phyloP scores from a whole-genome alignment of 2,113 vertebrate species.

The Otocyon megalotis region DNA sequence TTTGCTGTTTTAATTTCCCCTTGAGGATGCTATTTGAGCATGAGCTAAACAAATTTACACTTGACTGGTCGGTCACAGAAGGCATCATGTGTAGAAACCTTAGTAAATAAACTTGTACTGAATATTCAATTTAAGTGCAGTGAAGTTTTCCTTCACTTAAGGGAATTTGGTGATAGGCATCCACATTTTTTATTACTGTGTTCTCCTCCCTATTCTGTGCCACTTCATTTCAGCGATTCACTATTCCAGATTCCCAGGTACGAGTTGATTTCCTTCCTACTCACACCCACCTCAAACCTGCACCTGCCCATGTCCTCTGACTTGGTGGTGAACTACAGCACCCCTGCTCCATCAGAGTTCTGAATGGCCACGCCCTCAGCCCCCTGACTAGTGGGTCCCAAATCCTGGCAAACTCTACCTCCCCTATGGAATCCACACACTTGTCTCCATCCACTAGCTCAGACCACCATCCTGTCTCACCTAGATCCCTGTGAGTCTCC shows the following conservation, averaged over 20 bases:
- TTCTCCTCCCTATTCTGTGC: neutral
- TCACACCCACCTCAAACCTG: neutral
- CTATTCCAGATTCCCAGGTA: neutral
- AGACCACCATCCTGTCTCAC: accelerated
- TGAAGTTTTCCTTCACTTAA: neutral
- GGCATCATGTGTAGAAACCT: neutral
- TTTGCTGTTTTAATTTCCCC: neutral
- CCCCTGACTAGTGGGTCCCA: neutral
- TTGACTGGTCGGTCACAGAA: neutral
- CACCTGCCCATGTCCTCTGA: neutral
- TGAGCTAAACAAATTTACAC: neutral
- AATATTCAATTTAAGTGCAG: neutral
- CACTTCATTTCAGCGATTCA: neutral
- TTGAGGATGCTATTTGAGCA: neutral
- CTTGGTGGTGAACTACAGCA: neutral
- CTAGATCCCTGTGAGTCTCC: neutral
- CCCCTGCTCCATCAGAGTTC: neutral
- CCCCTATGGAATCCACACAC: neutral
- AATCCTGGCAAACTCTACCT: no score
- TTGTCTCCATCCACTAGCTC: neutral
- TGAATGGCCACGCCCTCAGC: neutral
- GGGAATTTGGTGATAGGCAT: no score
- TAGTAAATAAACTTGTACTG: neutral
- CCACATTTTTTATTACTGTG: neutral
- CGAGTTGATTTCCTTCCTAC: neutral